Conservation (phyloP, 2,113 vertebrate species). For the Prinia subflava region DNA sequence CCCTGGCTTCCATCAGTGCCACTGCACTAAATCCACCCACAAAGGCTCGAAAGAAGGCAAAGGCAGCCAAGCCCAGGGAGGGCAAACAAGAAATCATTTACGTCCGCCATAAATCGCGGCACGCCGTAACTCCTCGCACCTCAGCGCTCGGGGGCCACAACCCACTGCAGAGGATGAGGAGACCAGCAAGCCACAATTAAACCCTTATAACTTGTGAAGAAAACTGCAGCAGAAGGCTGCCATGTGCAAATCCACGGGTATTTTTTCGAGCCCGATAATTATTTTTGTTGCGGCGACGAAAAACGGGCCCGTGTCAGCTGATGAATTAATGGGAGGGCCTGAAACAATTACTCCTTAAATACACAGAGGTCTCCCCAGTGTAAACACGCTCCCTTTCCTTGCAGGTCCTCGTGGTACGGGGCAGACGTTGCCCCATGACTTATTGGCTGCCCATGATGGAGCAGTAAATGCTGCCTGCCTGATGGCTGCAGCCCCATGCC, state of each 20-base stretch:
- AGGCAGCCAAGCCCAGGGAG: not conserved
- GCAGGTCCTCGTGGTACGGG: conserved; percentile 30
- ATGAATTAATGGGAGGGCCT: conserved; percentile 59
- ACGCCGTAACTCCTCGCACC: conserved; percentile 7
- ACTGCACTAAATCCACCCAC: conserved; percentile 3
- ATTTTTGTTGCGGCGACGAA: conserved; percentile 41
- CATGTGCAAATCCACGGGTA: not conserved
- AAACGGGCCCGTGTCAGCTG: not conserved
- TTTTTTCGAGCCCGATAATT: conserved; percentile 7
- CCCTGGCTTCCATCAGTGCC: conserved; percentile 49
- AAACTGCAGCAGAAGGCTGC: not conserved
- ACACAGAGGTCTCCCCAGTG: conserved; percentile 54
- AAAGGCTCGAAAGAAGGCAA: not conserved
- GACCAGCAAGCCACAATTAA: not conserved
- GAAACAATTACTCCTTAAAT: conserved; percentile 71
- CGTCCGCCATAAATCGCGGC: conserved; percentile 9
- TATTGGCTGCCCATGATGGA: conserved; percentile 53
- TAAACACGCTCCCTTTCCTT: conserved; percentile 54
- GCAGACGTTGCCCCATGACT: conserved; percentile 45
- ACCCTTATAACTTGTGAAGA: not conserved
- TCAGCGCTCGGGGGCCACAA: not conserved
- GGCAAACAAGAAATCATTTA: conserved; percentile 35
- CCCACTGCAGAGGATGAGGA: not conserved
- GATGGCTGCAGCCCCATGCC: conserved; percentile 52
- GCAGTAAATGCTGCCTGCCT: conserved; percentile 9